Evolutionary conservation across 2,888 invertebrate genomes (phyloP).

Genomic region (Aromia moschata): DNA sequence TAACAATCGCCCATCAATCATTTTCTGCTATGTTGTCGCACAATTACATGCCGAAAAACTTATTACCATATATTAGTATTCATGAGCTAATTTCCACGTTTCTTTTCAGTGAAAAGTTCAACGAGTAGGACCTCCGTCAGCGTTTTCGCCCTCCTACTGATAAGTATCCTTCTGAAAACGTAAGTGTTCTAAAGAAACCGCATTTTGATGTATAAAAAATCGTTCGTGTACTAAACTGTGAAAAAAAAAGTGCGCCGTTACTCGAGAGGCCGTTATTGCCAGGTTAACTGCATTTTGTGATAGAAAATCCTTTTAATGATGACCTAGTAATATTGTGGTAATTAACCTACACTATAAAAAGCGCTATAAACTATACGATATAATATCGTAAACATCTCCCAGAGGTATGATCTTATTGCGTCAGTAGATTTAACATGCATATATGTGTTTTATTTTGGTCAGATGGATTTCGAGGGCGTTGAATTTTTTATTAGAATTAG

Average conservation of each 20-base stretch:
- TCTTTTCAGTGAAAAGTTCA: conserved; percentile 50
- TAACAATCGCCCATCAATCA: neutral
- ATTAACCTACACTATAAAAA: conserved; percentile 9
- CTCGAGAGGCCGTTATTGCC: conserved; percentile 8
- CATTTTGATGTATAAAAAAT: conserved; percentile 1
- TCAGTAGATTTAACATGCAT: conserved; percentile 16
- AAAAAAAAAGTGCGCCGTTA: conserved; percentile 7
- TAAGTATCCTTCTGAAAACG: conserved; percentile 23
- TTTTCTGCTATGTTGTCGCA: neutral
- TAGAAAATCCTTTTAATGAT: conserved; percentile 21
- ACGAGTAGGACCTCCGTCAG: conserved; percentile 30
- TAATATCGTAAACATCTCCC: conserved; percentile 22
- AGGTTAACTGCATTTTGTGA: conserved; percentile 20
- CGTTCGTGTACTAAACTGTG: neutral
- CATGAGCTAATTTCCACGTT: conserved; percentile 23
- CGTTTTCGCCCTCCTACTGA: conserved; percentile 5
- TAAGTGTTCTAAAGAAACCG: conserved; percentile 18
- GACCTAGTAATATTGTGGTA: conserved; percentile 10
- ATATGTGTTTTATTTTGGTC: conserved; percentile 2
- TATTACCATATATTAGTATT: neutral
- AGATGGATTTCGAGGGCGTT: conserved; percentile 9
- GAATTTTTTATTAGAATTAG: conserved; percentile 3
- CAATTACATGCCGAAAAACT: neutral
- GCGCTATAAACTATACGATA: conserved; percentile 15
- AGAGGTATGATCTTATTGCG: conserved; percentile 14